phyloP scores from a whole-genome alignment of 92 coral and sea anemone species.

The Hydrozoanthus gracilis region DNA sequence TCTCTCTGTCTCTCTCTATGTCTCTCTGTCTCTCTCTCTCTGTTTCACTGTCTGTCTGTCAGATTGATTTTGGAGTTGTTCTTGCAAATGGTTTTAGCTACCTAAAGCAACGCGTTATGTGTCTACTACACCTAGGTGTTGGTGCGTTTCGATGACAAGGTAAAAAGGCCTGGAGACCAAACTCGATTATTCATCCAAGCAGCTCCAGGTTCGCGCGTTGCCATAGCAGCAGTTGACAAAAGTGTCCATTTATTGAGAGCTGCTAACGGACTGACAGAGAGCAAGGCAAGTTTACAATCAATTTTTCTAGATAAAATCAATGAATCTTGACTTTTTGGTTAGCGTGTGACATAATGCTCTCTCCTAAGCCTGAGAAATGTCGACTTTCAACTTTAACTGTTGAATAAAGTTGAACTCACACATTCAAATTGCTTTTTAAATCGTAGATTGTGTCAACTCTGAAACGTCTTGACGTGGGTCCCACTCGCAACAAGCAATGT shows the following conservation, averaged over 20 bases:
- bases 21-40: no score
- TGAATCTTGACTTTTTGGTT: no score
- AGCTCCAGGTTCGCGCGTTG: slow-evolving; percentile 90
- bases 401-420: no score
- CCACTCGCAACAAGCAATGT: background rate
- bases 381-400: no score
- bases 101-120: background rate
- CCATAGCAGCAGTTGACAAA: slow-evolving; percentile 92
- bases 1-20: no score
- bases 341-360: no score
- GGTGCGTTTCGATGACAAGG: slow-evolving; percentile 69
- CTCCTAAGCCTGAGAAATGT: no score
- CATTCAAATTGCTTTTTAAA: background rate
- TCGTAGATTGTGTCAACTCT: slow-evolving; percentile 8
- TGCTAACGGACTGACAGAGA: slow-evolving; percentile 78
- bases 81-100: background rate
- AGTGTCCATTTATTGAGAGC: slow-evolving; percentile 83
- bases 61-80: no score
- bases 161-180: slow-evolving; percentile 82
- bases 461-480: slow-evolving; percentile 14
- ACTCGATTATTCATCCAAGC: slow-evolving; percentile 79
- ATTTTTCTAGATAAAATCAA: no score
- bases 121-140: background rate
- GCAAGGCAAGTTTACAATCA: slow-evolving; percentile 58
- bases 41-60: no score